phyloP scores from a whole-genome alignment of 2,888 invertebrate genomes.

The Tricholauxania praeusta region DNA sequence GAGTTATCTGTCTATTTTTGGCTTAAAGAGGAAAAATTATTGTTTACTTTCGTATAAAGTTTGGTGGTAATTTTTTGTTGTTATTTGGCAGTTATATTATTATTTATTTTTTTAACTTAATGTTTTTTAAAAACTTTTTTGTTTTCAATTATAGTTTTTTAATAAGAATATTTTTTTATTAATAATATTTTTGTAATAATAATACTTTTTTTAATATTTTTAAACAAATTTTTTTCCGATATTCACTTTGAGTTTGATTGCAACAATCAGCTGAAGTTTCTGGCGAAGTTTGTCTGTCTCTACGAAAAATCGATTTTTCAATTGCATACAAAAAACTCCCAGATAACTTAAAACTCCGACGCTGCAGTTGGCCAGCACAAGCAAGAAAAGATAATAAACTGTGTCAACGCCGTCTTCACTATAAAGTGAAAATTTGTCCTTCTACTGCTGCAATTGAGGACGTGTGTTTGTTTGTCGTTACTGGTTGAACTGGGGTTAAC shows the following conservation, averaged over 20 bases:
- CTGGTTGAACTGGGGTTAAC: slow-evolving; percentile 27
- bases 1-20: slow-evolving; percentile 27
- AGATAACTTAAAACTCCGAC: slow-evolving; percentile 19
- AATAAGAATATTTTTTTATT: slow-evolving; percentile 22
- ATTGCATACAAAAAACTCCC: slow-evolving; percentile 33
- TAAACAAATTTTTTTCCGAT: too few relatives aligned
- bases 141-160: neutral
- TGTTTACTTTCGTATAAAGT: neutral
- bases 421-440: slow-evolving; percentile 35
- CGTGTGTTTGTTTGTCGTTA: slow-evolving; percentile 30
- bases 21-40: neutral
- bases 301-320: slow-evolving; percentile 44
- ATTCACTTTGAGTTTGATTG: too few relatives aligned
- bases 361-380: slow-evolving; percentile 16
- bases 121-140: slow-evolving; percentile 1
- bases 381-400: slow-evolving; percentile 40
- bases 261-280: too few relatives aligned
- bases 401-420: slow-evolving; percentile 46
- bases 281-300: neutral
- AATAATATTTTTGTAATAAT: slow-evolving; percentile 15
- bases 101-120: neutral
- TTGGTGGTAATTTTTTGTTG: neutral
- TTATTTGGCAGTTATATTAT: neutral
- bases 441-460: slow-evolving; percentile 36
- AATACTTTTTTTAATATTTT: slow-evolving; percentile 1